A percentile compares a stretch with the other conserved stretches of the same genome.
phyloP scores from a whole-genome alignment of 2,113 vertebrate genomes.

The Myxocyprinus asiaticus region DNA sequence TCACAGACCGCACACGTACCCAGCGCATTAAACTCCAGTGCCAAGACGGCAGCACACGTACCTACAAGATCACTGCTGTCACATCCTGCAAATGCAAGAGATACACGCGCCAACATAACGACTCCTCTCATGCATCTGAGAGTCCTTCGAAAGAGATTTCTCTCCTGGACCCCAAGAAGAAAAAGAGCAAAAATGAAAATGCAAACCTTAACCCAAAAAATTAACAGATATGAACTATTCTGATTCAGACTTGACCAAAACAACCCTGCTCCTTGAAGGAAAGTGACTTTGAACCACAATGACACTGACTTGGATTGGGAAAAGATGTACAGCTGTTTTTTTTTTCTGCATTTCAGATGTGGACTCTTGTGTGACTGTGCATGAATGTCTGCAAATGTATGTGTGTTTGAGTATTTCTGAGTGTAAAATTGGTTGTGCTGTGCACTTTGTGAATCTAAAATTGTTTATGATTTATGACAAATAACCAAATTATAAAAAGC shows the following conservation, averaged over 20 bases:
- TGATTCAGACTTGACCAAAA: not conserved
- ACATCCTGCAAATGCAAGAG: constrained; percentile 94
- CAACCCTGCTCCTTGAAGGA: constrained; percentile 7
- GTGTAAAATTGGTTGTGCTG: no score
- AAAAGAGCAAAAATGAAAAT: constrained; percentile 75
- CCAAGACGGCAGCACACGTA: constrained; percentile 87
- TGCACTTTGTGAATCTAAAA: not conserved
- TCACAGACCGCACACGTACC: constrained; percentile 88
- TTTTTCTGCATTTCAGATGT: not conserved
- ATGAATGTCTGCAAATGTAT: constrained; percentile 9
- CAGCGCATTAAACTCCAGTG: constrained; percentile 91
- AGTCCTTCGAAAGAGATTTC: constrained; percentile 74
- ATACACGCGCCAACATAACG: constrained; percentile 88
- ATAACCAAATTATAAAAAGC: not conserved
- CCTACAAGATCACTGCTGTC: constrained; percentile 92
- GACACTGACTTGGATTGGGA: constrained; percentile 9
- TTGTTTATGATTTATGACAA: not conserved
- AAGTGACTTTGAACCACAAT: constrained; percentile 1
- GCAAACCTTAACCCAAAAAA: constrained; percentile 65
- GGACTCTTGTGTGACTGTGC: constrained; percentile 10
- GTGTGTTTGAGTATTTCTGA: not conserved
- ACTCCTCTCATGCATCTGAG: constrained; percentile 85
- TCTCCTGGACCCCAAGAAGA: constrained; percentile 71
- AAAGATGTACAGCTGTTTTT: constrained; percentile 4
- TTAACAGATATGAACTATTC: constrained; percentile 49